Percentiles rank a stretch among this genome's conserved stretches.
Conservation (phyloP, 2,888 invertebrate genomes). For the Nemotelus pantherinus region DNA sequence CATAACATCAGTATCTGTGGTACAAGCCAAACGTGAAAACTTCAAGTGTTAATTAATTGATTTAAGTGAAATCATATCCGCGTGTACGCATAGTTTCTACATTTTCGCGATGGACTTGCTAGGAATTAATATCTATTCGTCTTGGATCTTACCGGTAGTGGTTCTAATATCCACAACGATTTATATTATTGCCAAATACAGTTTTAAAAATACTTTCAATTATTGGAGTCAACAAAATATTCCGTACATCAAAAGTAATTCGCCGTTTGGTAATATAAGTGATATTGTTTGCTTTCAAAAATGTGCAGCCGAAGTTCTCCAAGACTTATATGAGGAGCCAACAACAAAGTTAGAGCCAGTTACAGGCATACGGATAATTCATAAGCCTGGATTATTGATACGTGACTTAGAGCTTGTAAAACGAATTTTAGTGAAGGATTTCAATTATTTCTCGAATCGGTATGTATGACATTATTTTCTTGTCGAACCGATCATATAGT, state of each 20-base stretch:
- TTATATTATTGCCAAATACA: neutral
- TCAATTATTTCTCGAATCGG: slow-evolving; percentile 63
- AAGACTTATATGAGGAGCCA: slow-evolving; percentile 60
- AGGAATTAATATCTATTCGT: neutral
- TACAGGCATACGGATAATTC: slow-evolving; percentile 63
- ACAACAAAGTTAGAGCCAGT: slow-evolving; percentile 56
- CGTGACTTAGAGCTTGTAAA: slow-evolving; percentile 66
- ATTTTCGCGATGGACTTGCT: no score
- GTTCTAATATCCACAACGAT: neutral
- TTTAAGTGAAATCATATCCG: no score
- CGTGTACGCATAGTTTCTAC: no score
- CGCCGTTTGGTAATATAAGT: slow-evolving; percentile 64
- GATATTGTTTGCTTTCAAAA: slow-evolving; percentile 58
- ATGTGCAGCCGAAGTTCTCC: slow-evolving; percentile 59
- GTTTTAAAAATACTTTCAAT: slow-evolving; percentile 28
- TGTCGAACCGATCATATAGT: no score
- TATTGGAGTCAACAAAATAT: slow-evolving; percentile 63
- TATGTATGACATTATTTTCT: slow-evolving; percentile 25
- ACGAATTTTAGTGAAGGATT: slow-evolving; percentile 65
- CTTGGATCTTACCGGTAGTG: neutral
- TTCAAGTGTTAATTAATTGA: no score
- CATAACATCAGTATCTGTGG: no score
- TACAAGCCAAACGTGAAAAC: no score
- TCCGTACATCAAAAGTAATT: slow-evolving; percentile 59
- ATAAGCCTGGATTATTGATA: slow-evolving; percentile 64